These are phyloP conservation scores for Phasianus colchicus DNA, from an alignment of 2,113 vertebrate species.

Conservation along the genomic window DNA sequence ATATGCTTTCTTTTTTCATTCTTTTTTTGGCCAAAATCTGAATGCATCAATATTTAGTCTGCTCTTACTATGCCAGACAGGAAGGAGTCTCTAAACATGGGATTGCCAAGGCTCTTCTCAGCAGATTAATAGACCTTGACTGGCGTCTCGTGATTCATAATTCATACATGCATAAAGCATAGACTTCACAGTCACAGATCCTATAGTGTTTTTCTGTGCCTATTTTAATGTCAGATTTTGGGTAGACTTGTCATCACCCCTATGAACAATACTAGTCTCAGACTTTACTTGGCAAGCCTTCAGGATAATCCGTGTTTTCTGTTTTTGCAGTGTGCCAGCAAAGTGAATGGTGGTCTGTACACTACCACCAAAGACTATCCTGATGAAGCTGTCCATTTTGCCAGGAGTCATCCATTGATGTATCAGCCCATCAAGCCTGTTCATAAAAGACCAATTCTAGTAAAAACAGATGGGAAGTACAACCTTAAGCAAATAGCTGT, in stretches of 20 bases:
- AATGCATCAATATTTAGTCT: not conserved
- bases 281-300: not conserved
- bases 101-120: not conserved
- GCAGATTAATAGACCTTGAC: not conserved
- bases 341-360: conserved; percentile 90
- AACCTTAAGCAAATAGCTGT: conserved; percentile 93
- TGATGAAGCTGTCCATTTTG: conserved; percentile 93
- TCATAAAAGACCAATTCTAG: conserved; percentile 88
- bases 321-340: conserved; percentile 92
- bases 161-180: not conserved
- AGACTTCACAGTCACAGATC: not conserved
- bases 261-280: not conserved
- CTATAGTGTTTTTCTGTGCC: not conserved
- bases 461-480: conserved; percentile 90
- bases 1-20: not conserved
- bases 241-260: not conserved
- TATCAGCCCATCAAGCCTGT: conserved; percentile 89
- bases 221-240: not conserved
- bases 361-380: conserved; percentile 93
- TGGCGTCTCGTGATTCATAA: not conserved
- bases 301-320: not conserved
- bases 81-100: not conserved
- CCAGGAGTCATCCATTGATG: conserved; percentile 92
- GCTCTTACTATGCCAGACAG: not conserved
- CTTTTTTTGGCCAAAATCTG: not conserved